A percentile compares a stretch with the other conserved stretches of the same genome.
phyloP scores from a whole-genome alignment of 1,140 invertebrate species.

The Ceratoteleas bidentatus region DNA sequence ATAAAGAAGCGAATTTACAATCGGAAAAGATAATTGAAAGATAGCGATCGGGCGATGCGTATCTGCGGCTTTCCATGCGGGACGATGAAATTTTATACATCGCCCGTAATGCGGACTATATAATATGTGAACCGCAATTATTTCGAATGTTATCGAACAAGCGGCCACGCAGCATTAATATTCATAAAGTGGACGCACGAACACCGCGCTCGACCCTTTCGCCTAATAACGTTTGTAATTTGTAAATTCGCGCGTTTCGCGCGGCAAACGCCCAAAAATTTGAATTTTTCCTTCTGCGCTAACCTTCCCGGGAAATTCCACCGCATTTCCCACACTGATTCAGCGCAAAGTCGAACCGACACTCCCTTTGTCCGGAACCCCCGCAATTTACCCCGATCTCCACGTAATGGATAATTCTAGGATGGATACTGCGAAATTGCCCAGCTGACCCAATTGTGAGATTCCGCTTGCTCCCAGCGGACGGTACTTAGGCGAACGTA shows the following conservation, averaged over 20 bases:
- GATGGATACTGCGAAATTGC: too few relatives aligned
- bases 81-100: slow-evolving; percentile 66
- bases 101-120: slow-evolving; percentile 56
- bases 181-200: slow-evolving; percentile 67
- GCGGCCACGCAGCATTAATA: slow-evolving; percentile 58
- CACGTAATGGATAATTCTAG: too few relatives aligned
- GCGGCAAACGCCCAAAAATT: slow-evolving; percentile 15
- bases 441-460: too few relatives aligned
- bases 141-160: slow-evolving; percentile 66
- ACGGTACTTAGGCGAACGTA: too few relatives aligned
- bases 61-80: slow-evolving; percentile 55
- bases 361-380: too few relatives aligned
- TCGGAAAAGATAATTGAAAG: slow-evolving; percentile 67
- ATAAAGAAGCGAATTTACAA: slow-evolving; percentile 64
- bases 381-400: too few relatives aligned
- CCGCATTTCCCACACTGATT: too few relatives aligned
- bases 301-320: too few relatives aligned
- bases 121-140: slow-evolving; percentile 63
- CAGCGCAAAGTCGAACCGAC: too few relatives aligned
- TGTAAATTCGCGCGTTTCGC: slow-evolving; percentile 62
- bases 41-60: slow-evolving; percentile 59
- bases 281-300: too few relatives aligned
- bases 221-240: slow-evolving; percentile 63
- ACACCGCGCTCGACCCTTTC: slow-evolving; percentile 57
- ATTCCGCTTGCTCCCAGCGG: too few relatives aligned